Evolutionary conservation across 2,113 vertebrate species (phyloP), one percentile per base, ranked within the genome.

Genomic region (Probosciger aterrimus): DNA sequence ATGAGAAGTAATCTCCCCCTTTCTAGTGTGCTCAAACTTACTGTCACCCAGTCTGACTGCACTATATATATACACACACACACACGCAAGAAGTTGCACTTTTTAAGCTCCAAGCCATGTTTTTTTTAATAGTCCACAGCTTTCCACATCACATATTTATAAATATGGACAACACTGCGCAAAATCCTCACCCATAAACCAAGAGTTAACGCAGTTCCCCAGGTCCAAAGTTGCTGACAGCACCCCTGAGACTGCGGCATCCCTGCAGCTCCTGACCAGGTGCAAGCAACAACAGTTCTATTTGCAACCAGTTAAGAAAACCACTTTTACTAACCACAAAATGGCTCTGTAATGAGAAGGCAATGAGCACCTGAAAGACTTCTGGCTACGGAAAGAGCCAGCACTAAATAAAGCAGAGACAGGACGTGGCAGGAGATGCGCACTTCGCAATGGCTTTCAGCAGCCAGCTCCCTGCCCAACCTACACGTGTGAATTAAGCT

Each of bases 361-460:
- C 73, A 95, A 49, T 1, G 18, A 94, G 69, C 80, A 97, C 62
- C 92, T 92, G 69, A 59, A 95, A 86, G 62, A 92, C 86, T 90
- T 53, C 65, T 76, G 83, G 90, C 92, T 87, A 87, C 41, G 67
- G 12, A 90, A 91, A 65, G 28, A 46, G 59, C 18, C 91, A 92
- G 74, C 44, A 33, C 62, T 92, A 93, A 96, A 96, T 91, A 95
- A 95, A 96, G 91, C 86, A 33, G 76, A 67, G 76, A 15, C 65
- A 67, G 83, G 77, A 95, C 1, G 6, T 65, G 88, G 85, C 90
- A 88, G 76, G 50, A 92, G 65, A 82, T 62, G 44, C 44, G 78
- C 47, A 14, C 44, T 76, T 59, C 0, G 0, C 2, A 0, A 49
- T 11, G 83, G 49, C 70, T 87, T 79, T 82, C 60, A 67, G 35